Evolutionary conservation across 2,797 vertebrate genomes (phyloP), one percentile per base, ranked within the genome.

Genomic region (Etheostoma perlongum): DNA sequence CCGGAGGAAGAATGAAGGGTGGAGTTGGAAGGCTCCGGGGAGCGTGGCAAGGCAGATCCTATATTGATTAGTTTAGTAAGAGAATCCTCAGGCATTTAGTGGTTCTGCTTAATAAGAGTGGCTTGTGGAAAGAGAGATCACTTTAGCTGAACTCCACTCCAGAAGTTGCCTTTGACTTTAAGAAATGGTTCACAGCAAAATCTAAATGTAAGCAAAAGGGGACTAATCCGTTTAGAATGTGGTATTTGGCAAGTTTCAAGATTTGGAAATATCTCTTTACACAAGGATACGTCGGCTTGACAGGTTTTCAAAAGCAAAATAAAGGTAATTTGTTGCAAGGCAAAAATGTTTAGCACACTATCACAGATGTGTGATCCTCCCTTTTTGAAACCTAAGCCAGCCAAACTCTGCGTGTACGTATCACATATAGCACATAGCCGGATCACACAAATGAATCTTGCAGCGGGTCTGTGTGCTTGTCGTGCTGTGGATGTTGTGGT

Each of bases 31-130:
- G 60, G 25, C 90, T 71, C 74, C 3, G 23, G 79, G 89, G 89
- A 85, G 57, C 47, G 6, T 9, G 74, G 85, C 66, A 59, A 84
- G 81, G 72, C 90, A 85, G 87, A 88, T 93, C 88, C 87, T 67
- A 42, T 90, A 94, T 95, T 90, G 94, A 95, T 94, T 93, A 87
- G 85, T 91, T 93, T 91, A 88, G 92, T 93, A 94, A 94, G 93
- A 91, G 88, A 93, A 94, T 94, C 93, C 91, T 91, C 75, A 1
- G 72, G 90, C 91, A 93, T 93, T 94, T 91, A 92, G 91, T 92
- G 91, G 83, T 85, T 85, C 90, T 93, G 88, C 90, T 93, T 93
- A 92, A 94, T 93, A 90, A 91, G 88, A 92, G 85, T 68, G 79
- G 87, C 82, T 91, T 82, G 87, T 88, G 79, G 85, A 91, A 90